These are phyloP conservation scores for Argynnis bischoffii DNA, from an alignment of 2,888 invertebrate species.

Conservation along the genomic window DNA sequence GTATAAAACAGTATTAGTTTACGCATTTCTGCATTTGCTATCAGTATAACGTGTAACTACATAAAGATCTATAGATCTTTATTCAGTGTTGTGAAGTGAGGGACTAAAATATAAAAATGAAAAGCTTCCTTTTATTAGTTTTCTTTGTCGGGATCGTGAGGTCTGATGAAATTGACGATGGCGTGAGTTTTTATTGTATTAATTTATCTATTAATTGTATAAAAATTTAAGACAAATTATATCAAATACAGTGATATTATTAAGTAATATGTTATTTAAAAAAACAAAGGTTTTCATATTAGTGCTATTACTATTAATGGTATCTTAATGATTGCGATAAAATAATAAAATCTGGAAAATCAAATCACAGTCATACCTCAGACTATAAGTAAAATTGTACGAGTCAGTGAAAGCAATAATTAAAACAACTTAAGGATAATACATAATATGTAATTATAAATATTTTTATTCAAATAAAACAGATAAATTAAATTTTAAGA, in stretches of 20 bases:
- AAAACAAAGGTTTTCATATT: no score
- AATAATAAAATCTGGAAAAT: no score
- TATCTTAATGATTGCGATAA: no score
- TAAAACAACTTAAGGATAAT: no score
- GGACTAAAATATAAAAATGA: constrained; percentile 59
- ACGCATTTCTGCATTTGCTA: constrained; percentile 68
- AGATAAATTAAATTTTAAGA: no score
- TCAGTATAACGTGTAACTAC: constrained; percentile 46
- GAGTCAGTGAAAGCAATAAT: no score
- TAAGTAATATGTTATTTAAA: no score
- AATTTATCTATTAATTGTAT: background rate
- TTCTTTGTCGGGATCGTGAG: constrained; percentile 68
- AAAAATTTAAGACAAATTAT: background rate
- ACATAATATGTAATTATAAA: no score
- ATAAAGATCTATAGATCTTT: constrained; percentile 33
- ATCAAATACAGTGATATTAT: background rate
- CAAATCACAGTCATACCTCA: no score
- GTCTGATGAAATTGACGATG: constrained; percentile 68
- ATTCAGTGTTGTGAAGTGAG: constrained; percentile 58
- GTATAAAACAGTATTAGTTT: constrained; percentile 67
- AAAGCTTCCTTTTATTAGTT: constrained; percentile 63
- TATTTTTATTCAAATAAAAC: no score
- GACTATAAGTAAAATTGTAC: no score
- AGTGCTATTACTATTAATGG: no score
- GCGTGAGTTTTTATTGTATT: constrained; percentile 50